phyloP scores from a whole-genome alignment of 1,140 invertebrate genomes.

The Drosophila athabasca region DNA sequence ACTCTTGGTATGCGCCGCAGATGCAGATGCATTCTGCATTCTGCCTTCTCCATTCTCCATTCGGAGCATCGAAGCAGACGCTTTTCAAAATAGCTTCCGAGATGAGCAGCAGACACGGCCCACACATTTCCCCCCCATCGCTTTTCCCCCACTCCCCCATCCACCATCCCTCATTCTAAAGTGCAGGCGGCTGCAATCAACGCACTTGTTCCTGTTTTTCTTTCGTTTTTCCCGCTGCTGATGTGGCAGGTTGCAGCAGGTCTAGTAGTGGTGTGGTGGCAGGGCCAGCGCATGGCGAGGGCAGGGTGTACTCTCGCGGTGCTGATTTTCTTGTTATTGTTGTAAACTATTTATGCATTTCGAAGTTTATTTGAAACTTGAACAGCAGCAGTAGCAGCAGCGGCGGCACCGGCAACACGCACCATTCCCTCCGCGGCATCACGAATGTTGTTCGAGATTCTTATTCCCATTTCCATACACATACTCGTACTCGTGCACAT shows the following conservation, averaged over 20 bases:
- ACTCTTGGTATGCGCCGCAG: conserved; percentile 58
- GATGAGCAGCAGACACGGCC: conserved; percentile 54
- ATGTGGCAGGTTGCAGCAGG: conserved; percentile 6
- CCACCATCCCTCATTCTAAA: conserved; percentile 29
- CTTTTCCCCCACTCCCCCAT: not conserved
- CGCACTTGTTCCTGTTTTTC: conserved; percentile 76
- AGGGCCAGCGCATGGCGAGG: no score
- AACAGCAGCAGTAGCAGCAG: conserved; percentile 20
- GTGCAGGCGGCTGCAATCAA: conserved; percentile 71
- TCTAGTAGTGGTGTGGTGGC: no score
- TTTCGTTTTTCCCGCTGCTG: conserved; percentile 37
- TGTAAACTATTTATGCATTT: conserved; percentile 82
- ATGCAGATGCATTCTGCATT: conserved; percentile 37
- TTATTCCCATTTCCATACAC: conserved; percentile 16
- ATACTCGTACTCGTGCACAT: not conserved
- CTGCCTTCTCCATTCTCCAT: not conserved
- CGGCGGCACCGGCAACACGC: conserved; percentile 22
- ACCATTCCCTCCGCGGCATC: conserved; percentile 60
- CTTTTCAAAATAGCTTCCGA: conserved; percentile 39
- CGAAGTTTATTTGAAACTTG: conserved; percentile 80
- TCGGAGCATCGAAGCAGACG: conserved; percentile 38
- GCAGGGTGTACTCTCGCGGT: not conserved
- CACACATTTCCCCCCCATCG: conserved; percentile 35
- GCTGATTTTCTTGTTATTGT: conserved; percentile 69
- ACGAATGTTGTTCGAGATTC: conserved; percentile 55